phyloP scores from a whole-genome alignment of 2,888 invertebrate genomes.

The Tromatobia lineatoria region DNA sequence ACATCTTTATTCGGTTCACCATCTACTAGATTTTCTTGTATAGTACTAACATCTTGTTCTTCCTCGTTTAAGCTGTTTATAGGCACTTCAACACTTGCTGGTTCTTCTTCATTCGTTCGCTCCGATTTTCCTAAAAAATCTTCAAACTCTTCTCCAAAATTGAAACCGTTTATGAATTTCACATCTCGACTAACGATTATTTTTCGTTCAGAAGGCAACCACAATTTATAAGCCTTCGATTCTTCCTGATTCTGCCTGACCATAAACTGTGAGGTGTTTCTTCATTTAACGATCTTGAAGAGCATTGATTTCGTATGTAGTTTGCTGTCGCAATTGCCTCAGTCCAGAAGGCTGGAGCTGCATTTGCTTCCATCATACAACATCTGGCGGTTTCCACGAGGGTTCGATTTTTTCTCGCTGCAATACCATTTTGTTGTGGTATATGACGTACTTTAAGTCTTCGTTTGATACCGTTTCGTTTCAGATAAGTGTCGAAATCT shows the following conservation, averaged over 20 bases:
- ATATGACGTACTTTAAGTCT: not conserved
- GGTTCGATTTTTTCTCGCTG: conserved; percentile 1
- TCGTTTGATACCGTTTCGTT: not conserved
- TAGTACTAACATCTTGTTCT: no score
- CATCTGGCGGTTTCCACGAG: not conserved
- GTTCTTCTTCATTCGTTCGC: not conserved
- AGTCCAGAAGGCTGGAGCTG: not conserved
- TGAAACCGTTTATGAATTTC: not conserved
- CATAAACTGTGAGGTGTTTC: not conserved
- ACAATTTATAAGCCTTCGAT: conserved; percentile 23
- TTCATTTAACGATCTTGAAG: not conserved
- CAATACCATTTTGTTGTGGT: conserved; percentile 1
- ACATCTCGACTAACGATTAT: not conserved
- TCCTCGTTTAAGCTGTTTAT: no score
- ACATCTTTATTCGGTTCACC: no score
- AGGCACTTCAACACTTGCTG: no score
- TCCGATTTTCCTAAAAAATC: not conserved
- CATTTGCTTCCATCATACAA: not conserved
- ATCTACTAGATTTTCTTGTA: no score
- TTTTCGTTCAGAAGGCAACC: conserved; percentile 6
- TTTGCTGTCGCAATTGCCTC: not conserved
- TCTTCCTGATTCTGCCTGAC: conserved; percentile 2
- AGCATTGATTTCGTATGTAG: not conserved
- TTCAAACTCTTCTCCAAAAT: not conserved
- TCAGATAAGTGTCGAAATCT: not conserved